These are phyloP conservation scores for Porites cylindrica DNA, from an alignment of 92 coral and sea anemone species.

Conservation along the genomic window DNA sequence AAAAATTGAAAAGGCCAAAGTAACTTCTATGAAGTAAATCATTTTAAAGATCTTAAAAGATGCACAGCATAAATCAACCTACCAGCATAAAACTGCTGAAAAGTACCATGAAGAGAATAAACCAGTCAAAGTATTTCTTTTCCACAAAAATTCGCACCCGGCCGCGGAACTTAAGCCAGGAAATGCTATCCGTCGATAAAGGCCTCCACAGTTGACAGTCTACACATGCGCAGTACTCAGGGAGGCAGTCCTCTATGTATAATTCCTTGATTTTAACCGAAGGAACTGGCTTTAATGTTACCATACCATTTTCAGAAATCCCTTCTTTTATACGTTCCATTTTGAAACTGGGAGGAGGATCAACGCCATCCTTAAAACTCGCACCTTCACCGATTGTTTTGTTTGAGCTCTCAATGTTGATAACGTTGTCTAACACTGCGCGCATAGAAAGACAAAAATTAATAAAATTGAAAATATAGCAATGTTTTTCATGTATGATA, in stretches of 20 bases:
- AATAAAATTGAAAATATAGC: background rate
- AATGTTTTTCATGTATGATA: background rate
- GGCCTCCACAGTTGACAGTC: conserved; percentile 55
- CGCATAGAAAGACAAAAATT: too few species aligned
- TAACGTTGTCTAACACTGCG: background rate
- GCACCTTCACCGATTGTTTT: background rate
- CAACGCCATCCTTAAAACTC: background rate
- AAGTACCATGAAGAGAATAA: conserved; percentile 80
- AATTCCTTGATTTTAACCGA: conserved; percentile 71
- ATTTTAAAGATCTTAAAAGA: background rate
- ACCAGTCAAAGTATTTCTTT: conserved; percentile 88
- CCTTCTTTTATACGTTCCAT: background rate
- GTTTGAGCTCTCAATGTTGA: conserved; percentile 11
- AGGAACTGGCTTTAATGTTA: conserved; percentile 19
- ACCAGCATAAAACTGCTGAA: conserved; percentile 90
- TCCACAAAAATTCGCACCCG: conserved; percentile 88
- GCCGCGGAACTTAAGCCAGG: conserved; percentile 89
- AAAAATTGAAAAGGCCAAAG: too few species aligned
- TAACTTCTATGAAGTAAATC: too few species aligned
- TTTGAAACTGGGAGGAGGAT: background rate
- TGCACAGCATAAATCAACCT: conserved; percentile 4
- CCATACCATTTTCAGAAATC: background rate
- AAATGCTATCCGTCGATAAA: conserved; percentile 57
- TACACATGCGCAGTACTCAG: conserved; percentile 72
- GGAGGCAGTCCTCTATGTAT: conserved; percentile 72